Evolutionary conservation across 1,140 invertebrate species (phyloP).

Genomic region (Caenorhabditis tropicalis): DNA sequence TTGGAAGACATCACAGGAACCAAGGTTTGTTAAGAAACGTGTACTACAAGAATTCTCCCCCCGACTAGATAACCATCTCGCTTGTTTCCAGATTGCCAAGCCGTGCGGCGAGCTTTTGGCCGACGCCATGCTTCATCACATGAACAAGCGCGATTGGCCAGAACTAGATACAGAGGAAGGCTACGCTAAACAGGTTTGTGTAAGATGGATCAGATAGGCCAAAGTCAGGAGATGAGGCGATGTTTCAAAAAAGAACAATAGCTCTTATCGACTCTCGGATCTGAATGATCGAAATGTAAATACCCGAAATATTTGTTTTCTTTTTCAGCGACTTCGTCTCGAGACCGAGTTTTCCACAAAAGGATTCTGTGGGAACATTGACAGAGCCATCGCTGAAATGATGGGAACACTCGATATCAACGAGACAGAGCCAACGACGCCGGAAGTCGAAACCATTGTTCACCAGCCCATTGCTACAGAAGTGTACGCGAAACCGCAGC

Average conservation of each 20-base stretch:
- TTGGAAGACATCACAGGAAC: conserved; percentile 69
- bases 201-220: neutral
- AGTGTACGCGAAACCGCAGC: neutral
- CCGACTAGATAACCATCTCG: neutral
- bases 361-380: conserved; percentile 53
- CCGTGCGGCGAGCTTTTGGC: conserved; percentile 67
- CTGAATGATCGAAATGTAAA: neutral
- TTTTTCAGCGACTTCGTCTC: conserved; percentile 49
- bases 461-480: conserved; percentile 17
- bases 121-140: conserved; percentile 70
- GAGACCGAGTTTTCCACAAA: conserved; percentile 47
- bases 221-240: neutral
- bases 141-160: conserved; percentile 63
- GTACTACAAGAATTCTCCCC: neutral
- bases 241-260: conserved; percentile 33
- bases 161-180: conserved; percentile 65
- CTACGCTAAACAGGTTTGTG: conserved; percentile 63
- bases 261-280: conserved; percentile 27
- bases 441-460: neutral
- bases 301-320: neutral
- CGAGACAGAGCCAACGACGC: neutral
- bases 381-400: conserved; percentile 51
- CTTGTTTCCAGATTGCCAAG: conserved; percentile 60
- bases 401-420: neutral
- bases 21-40: conserved; percentile 57